phyloP scores from a whole-genome alignment of 2,113 vertebrate species.

The Plecotus auritus region DNA sequence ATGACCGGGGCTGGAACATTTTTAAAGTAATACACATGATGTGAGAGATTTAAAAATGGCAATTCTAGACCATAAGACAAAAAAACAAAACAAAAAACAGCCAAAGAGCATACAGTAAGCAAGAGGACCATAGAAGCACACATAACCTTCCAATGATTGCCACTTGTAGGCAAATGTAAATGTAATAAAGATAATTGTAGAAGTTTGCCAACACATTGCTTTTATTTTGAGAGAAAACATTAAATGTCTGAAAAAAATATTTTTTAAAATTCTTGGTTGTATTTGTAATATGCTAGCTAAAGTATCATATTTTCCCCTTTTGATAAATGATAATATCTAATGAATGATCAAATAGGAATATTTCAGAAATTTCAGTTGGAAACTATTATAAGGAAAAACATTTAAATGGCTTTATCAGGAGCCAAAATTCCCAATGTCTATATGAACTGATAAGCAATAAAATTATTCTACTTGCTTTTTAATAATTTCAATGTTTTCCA shows the following conservation, averaged over 20 bases:
- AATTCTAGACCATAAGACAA: background rate
- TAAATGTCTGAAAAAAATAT: background rate
- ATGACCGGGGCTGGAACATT: background rate
- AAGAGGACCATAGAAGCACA: rapidly evolving
- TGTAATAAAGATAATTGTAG: background rate
- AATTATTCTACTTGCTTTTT: background rate
- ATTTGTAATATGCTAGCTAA: background rate
- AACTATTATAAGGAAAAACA: background rate
- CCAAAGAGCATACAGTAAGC: background rate
- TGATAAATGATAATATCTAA: background rate
- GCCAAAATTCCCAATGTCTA: background rate
- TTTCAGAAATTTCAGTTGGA: background rate
- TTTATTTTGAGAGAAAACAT: background rate
- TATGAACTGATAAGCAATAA: background rate
- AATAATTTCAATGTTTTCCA: background rate
- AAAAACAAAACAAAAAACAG: background rate
- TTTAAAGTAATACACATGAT: background rate
- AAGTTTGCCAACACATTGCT: background rate
- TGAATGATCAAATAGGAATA: background rate
- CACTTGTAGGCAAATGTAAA: background rate
- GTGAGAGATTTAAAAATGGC: background rate
- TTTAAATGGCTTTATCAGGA: background rate
- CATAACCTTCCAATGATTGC: background rate
- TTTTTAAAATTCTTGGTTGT: background rate
- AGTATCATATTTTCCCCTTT: background rate